These are phyloP conservation scores for Odontomachus brunneus DNA, from an alignment of 1,140 invertebrate genomes.

Conservation along the genomic window DNA sequence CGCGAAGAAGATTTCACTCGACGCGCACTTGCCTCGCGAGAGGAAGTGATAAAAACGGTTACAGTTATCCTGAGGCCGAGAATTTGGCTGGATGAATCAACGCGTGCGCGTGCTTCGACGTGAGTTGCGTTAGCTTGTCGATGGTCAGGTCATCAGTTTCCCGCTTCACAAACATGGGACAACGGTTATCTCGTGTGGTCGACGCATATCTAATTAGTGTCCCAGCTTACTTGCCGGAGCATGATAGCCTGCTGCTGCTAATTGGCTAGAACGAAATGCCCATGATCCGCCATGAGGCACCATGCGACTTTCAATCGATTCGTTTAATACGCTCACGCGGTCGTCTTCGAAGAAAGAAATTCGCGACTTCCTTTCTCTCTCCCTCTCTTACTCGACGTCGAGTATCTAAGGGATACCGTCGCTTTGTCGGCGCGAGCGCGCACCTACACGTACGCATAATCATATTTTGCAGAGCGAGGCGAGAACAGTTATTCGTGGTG, in stretches of 20 bases:
- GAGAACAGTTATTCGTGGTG: not conserved
- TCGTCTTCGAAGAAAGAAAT: not conserved
- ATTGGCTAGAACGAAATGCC: constrained; percentile 10
- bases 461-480: not conserved
- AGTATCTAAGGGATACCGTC: not conserved
- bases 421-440: not conserved
- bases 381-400: not conserved
- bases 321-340: not conserved
- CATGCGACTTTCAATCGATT: not conserved
- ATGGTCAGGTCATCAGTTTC: constrained; percentile 66
- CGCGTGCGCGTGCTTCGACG: constrained; percentile 25
- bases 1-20: constrained; percentile 56
- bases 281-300: not conserved
- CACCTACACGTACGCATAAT: not conserved
- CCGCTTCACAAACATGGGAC: constrained; percentile 46
- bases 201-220: constrained; percentile 39
- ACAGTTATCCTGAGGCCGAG: constrained; percentile 68
- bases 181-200: constrained; percentile 54
- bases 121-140: constrained; percentile 59
- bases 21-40: constrained; percentile 23
- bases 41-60: constrained; percentile 71
- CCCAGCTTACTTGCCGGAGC: not conserved
- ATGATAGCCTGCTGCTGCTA: not conserved
- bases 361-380: not conserved
- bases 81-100: constrained; percentile 71